Base-by-base conservation (phyloP, 37 sponge, comb jelly and placozoan species). In the Cliona cf. orientalis region DNA sequence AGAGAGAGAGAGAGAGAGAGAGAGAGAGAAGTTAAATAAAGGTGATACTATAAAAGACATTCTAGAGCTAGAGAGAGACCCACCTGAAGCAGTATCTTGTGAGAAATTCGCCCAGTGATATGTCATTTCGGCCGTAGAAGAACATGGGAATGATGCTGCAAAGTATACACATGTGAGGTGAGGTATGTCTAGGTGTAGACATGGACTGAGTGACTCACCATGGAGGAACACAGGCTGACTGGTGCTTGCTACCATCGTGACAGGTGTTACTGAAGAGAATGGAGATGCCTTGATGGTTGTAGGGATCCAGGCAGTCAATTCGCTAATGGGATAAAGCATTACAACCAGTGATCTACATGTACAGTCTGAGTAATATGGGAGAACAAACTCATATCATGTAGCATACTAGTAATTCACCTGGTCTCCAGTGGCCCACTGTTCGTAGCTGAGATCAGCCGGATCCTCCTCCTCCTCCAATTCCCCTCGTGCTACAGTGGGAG, bases 41-140 rank as follows among this genome's bases (percentile, higher is more conserved):
- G 72, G 22, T 65, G 65, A 49, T 49, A 17, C 11, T 49, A 49
- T 49, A 11, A 49, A 49, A 17, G 55, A 19, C 55, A 49, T 49
- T 49, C 21, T 7, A 25, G 21, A n/a, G 28, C 63, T 25, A n/a
- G 6, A n/a, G 26, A 62, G 26, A 62, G 34, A 65, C 64, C 29
- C 49, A 89, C 87, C 79, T 81, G 94, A 95, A 98, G 58, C 99
- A 98, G 81, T 93, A 94, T 23, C 85, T 82, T 14, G 79, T 75
- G 23, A 98, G 92, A 71, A 98, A 98, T 33, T 92, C 90, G 31
- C 96, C 96, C 23, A 98, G 80, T 9, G 92, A 59, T 3, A 96
- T 82, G 72, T 98, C 99, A 66, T 95, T 95, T 36, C 72, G 76
- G 2, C 94, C 91, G 58, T 98, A 98, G 89, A 88, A 98, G 66